A percentile compares a stretch with the other conserved stretches of the same genome.
phyloP scores from a whole-genome alignment of 2,797 vertebrate genomes.

The Coregonus ussuriensis region DNA sequence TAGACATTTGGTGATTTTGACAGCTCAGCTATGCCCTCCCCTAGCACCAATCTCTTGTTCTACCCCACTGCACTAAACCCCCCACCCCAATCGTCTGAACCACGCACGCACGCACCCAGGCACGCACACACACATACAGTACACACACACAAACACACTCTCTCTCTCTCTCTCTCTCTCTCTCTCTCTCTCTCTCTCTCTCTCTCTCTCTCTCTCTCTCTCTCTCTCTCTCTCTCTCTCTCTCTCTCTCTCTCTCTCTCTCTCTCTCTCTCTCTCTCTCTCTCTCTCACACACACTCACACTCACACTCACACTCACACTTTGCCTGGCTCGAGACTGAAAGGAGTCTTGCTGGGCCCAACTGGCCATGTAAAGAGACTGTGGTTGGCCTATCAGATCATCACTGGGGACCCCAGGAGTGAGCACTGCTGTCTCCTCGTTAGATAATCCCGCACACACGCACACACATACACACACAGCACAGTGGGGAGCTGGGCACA shows the following conservation, averaged over 20 bases:
- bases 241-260: background rate
- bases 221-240: background rate
- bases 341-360: constrained; percentile 84
- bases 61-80: constrained; percentile 7
- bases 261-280: background rate
- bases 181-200: too few relatives aligned
- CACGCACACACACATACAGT: background rate
- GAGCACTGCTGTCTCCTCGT: constrained; percentile 48
- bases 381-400: constrained; percentile 64
- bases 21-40: background rate
- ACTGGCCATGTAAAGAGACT: constrained; percentile 84
- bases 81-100: background rate
- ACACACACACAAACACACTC: too few relatives aligned
- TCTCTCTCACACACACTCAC: background rate
- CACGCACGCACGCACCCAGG: background rate
- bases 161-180: too few relatives aligned
- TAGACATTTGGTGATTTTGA: background rate
- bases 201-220: background rate
- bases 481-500: constrained; percentile 29
- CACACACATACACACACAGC: constrained; percentile 1
- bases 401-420: constrained; percentile 41
- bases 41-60: background rate
- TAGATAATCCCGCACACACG: constrained; percentile 58
- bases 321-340: constrained; percentile 59
- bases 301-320: background rate